Base-by-base conservation (phyloP, 1,140 invertebrate species). In the Penaeus indicus region DNA sequence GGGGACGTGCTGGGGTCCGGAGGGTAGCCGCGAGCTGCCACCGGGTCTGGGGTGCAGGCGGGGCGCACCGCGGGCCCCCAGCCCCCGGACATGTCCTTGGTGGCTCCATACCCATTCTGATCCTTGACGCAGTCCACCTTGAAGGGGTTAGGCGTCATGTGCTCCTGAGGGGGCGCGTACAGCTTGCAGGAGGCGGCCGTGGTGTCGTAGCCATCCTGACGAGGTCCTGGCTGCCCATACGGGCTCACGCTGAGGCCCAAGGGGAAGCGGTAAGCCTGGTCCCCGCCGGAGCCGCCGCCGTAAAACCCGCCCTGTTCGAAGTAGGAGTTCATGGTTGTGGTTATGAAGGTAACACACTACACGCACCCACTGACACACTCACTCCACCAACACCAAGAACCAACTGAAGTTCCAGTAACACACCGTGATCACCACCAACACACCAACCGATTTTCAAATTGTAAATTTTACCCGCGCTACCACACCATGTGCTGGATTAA, bases 301-400 rank as follows among this genome's bases (percentile, higher is more conserved):
- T 98, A 98, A 94, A 98, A 98, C 93, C 97, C 97, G 93, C 96
- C 96, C 94, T 97, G 97, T 94, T 98, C 97, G 93, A 98, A 98
- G 93, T 98, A 98, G 92, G 97, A 97, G 95, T 98, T 98, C 97
- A 98, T 98, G 94, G 94, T 93, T 91, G 90, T 92, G 88, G 89
- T 90, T 87, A 84, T 78, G 75, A 78, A 85, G 79, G 79, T 82
- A 84, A 89, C 27, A 84, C 85, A 90, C 80, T 89, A 84, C 60
- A 89, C 84, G 60, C 87, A 88, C 87, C 87, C 84, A 86, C 67
- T 84, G 81, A 88, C 89, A 91, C 89, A 90, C 84, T 88, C 90
- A 91, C 91, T 89, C 91, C 90, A 90, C 90, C 85, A 77, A 61
- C 86, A 84, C 85, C 77, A 91, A 88, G 77, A 84, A 91, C 87